Evolutionary conservation across 2,113 vertebrate genomes (phyloP).

Genomic region (Cheilinus undulatus): DNA sequence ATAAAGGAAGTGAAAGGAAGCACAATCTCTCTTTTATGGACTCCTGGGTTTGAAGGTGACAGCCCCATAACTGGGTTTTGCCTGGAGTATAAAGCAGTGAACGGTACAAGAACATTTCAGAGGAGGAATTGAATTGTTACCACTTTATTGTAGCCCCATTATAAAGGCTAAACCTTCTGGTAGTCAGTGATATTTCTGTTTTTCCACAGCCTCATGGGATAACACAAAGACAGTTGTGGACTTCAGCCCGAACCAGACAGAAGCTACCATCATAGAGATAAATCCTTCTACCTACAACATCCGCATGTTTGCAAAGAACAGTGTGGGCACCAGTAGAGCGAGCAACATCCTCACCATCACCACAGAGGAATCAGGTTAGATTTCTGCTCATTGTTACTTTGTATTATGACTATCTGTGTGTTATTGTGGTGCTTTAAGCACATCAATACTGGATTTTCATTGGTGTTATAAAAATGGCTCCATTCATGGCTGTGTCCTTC

Average conservation of each 20-base stretch:
- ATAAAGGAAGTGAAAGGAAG: slow-evolving; percentile 57
- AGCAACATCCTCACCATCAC: slow-evolving; percentile 74
- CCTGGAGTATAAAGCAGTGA: slow-evolving; percentile 71
- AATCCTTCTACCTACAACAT: slow-evolving; percentile 72
- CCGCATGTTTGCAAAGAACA: slow-evolving; percentile 75
- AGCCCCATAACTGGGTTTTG: slow-evolving; percentile 61
- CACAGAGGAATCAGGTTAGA: slow-evolving; percentile 61
- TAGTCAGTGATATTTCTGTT: background rate
- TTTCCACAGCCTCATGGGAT: slow-evolving; percentile 69
- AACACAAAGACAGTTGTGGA: slow-evolving; percentile 55
- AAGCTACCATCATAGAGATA: slow-evolving; percentile 74
- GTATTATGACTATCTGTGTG: background rate
- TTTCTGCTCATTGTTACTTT: background rate
- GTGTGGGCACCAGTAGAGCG: slow-evolving; percentile 56
- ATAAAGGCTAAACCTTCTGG: background rate
- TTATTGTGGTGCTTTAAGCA: background rate
- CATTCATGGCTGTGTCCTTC: background rate
- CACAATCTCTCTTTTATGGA: slow-evolving; percentile 66
- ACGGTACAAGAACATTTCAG: slow-evolving; percentile 41
- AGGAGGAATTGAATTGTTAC: background rate
- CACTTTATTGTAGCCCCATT: background rate
- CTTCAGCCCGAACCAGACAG: slow-evolving; percentile 59
- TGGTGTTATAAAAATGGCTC: background rate
- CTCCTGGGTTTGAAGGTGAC: slow-evolving; percentile 52
- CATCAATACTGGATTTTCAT: background rate